phyloP scores from a whole-genome alignment of 2,888 invertebrate species.

The Malthinus flaveolus region DNA sequence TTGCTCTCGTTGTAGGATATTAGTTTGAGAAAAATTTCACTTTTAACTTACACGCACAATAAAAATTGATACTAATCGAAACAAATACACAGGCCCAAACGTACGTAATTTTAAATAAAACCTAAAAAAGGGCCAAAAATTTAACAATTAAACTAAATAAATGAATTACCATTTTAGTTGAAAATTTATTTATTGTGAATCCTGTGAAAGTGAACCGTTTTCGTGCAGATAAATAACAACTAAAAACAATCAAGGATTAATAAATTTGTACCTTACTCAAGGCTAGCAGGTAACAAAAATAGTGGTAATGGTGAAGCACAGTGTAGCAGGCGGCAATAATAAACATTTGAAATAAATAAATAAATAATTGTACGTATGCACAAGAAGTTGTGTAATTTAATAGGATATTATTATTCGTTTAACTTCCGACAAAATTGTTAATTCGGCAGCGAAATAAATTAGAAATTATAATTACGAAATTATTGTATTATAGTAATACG shows the following conservation, averaged over 20 bases:
- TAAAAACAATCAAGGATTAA: conserved; percentile 19
- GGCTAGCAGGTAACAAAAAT: conserved; percentile 35
- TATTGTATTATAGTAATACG: no score
- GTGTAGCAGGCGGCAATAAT: no score
- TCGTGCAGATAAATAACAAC: conserved; percentile 11
- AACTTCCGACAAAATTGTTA: no score
- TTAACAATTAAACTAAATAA: background rate
- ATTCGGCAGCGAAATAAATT: background rate
- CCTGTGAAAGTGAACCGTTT: conserved; percentile 3
- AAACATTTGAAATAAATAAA: no score
- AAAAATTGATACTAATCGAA: background rate
- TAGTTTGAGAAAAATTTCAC: background rate
- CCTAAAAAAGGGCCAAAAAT: background rate
- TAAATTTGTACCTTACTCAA: conserved; percentile 29
- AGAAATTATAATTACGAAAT: background rate
- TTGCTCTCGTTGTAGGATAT: no score
- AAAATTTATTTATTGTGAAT: background rate
- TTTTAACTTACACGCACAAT: background rate
- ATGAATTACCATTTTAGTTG: background rate
- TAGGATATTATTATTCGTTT: no score
- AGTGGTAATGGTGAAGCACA: background rate
- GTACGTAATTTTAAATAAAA: background rate
- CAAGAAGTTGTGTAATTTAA: no score
- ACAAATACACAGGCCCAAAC: background rate
- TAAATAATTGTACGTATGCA: no score